phyloP scores from a whole-genome alignment of 1,140 invertebrate species.

The Heliothis virescens region DNA sequence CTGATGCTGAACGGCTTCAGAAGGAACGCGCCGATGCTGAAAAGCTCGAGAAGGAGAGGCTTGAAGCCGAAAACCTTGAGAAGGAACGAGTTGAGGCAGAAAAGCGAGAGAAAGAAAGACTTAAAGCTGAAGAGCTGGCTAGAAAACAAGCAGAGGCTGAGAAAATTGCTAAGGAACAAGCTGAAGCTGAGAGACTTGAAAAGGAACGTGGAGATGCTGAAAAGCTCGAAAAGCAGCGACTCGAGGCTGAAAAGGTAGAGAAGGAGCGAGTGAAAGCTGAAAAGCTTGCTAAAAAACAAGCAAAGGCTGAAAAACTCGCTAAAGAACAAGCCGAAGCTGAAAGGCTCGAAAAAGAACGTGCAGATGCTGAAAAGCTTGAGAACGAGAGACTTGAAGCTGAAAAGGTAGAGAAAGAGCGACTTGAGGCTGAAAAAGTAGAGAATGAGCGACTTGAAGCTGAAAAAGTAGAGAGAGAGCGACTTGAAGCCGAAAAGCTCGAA shows the following conservation, averaged over 20 bases:
- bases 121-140: constrained; percentile 59
- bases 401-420: constrained; percentile 51
- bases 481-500: constrained; percentile 52
- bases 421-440: constrained; percentile 53
- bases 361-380: constrained; percentile 56
- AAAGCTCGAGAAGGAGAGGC: constrained; percentile 58
- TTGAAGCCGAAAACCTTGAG: too few relatives aligned
- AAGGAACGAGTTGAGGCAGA: constrained; percentile 52
- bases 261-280: too few relatives aligned
- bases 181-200: constrained; percentile 52
- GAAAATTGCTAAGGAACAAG: constrained; percentile 55
- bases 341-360: too few relatives aligned
- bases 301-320: too few relatives aligned
- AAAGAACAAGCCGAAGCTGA: constrained; percentile 51
- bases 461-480: not conserved
- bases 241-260: constrained; percentile 19
- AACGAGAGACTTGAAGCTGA: constrained; percentile 51
- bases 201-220: constrained; percentile 1
- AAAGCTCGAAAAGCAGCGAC: too few relatives aligned
- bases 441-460: not conserved
- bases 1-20: constrained; percentile 49
- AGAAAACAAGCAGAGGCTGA: constrained; percentile 53
- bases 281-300: too few relatives aligned
- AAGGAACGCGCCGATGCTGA: constrained; percentile 54
- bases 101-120: constrained; percentile 16